Evolutionary conservation across 2,113 vertebrate species (phyloP).

Genomic region (Synchiropus splendidus): DNA sequence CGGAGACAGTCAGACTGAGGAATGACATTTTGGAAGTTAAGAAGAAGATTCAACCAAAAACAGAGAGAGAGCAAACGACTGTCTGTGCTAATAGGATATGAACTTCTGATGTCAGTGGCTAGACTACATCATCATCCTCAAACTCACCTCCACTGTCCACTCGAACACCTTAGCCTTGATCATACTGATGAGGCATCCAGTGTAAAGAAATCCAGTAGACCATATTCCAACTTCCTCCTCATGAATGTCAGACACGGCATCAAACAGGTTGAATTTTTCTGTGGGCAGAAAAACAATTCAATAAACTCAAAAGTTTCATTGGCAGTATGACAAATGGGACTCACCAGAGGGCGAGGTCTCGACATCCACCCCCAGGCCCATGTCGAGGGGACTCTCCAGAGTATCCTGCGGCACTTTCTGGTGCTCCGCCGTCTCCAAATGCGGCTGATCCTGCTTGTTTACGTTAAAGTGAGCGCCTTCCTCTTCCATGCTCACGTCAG

Average conservation of each 20-base stretch:
- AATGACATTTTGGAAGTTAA: no score
- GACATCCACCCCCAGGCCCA: conserved; percentile 44
- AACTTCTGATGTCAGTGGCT: no score
- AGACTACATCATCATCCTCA: neutral
- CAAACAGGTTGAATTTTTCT: conserved; percentile 50
- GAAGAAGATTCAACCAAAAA: no score
- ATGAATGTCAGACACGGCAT: conserved; percentile 30
- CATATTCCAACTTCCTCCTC: conserved; percentile 39
- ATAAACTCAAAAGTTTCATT: neutral
- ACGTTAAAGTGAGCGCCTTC: conserved; percentile 58
- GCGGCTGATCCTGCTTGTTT: conserved; percentile 54
- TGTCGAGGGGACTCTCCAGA: conserved; percentile 53
- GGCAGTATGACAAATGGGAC: neutral
- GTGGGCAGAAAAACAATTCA: conserved; percentile 3
- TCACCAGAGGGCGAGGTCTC: conserved; percentile 53
- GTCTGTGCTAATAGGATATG: no score
- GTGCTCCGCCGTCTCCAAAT: conserved; percentile 43
- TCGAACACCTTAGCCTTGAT: conserved; percentile 38
- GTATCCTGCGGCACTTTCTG: conserved; percentile 48
- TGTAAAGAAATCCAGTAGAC: conserved; percentile 28
- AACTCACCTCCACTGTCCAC: conserved; percentile 70
- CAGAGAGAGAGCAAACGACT: no score
- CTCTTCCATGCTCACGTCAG: conserved; percentile 45
- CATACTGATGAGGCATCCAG: conserved; percentile 13
- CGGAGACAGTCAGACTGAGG: no score